Evolutionary conservation across 1,140 invertebrate genomes (phyloP).

Genomic region (Vollenhovia emeryi): DNA sequence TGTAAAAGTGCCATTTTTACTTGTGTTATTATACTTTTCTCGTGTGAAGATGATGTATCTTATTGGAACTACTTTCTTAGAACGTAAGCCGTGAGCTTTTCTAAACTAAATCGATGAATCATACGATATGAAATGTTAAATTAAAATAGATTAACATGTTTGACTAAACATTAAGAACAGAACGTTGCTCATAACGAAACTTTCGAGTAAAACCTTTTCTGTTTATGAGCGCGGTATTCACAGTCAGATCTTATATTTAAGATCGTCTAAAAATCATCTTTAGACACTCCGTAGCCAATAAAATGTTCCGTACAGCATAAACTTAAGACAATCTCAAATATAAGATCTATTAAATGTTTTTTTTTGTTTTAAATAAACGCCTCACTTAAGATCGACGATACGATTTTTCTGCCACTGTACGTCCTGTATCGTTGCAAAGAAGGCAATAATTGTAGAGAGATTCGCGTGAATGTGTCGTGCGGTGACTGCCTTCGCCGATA

Average conservation of each 20-base stretch:
- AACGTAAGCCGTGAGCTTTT: not conserved
- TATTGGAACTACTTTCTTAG: not conserved
- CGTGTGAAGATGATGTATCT: no score
- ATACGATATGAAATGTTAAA: not conserved
- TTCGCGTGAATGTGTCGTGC: conserved; percentile 10
- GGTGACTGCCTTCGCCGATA: conserved; percentile 29
- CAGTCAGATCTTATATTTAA: no score
- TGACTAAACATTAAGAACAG: not conserved
- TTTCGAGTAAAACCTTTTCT: not conserved
- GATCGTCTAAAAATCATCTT: no score
- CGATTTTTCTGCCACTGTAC: conserved; percentile 23
- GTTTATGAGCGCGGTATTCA: no score
- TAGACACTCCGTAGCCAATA: no score
- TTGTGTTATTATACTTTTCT: no score
- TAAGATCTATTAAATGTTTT: not conserved
- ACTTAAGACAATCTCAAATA: no score
- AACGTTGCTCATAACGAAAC: not conserved
- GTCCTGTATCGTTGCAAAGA: not conserved
- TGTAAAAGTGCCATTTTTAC: no score
- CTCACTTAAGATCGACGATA: not conserved
- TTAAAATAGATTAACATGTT: not conserved
- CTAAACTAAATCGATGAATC: not conserved
- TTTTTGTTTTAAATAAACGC: not conserved
- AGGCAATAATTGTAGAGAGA: conserved; percentile 44
- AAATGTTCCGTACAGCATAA: no score